Evolutionary conservation across 23 tunicate species (phyloP), one percentile per base, ranked within the genome.

Genomic region (Botrylloides violaceus): DNA sequence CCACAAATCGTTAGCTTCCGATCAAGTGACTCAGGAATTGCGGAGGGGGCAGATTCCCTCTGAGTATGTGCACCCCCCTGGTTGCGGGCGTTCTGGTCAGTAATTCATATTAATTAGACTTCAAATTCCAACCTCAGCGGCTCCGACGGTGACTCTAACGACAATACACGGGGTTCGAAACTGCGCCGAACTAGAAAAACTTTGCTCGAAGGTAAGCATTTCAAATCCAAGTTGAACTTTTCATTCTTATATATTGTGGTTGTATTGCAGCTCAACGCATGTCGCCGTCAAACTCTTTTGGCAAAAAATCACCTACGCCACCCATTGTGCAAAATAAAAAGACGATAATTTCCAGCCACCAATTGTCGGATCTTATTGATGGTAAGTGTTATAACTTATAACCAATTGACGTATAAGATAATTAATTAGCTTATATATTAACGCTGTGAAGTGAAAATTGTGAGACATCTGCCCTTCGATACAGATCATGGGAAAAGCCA

Each of bases 401-500:
- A 18, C 27, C n/a, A n/a, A n/a, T n/a, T n/a, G n/a, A n/a, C n/a
- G n/a, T n/a, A n/a, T n/a, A n/a, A n/a, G n/a, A n/a, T n/a, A n/a
- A n/a, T n/a, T n/a, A n/a, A n/a, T n/a, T n/a, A n/a, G n/a, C n/a
- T n/a, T n/a, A n/a, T n/a, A n/a, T n/a, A n/a, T n/a, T n/a, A n/a
- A n/a, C n/a, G n/a, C n/a, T n/a, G n/a, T n/a, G n/a, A n/a, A n/a
- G n/a, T n/a, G n/a, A n/a, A n/a, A n/a, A n/a, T n/a, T n/a, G n/a
- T n/a, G n/a, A n/a, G n/a, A n/a, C n/a, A n/a, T n/a, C n/a, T n/a
- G n/a, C n/a, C n/a, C n/a, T n/a, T n/a, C n/a, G n/a, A 20, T 68
- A 1, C 36, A 68, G 74, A 43, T 31, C 23, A 68, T 4, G 74
- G 74, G 1, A 68, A 68, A 68, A 68, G 74, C 37, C 58, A 37